phyloP scores from a whole-genome alignment of 2,797 vertebrate genomes.

The Epinephelus malabaricus region DNA sequence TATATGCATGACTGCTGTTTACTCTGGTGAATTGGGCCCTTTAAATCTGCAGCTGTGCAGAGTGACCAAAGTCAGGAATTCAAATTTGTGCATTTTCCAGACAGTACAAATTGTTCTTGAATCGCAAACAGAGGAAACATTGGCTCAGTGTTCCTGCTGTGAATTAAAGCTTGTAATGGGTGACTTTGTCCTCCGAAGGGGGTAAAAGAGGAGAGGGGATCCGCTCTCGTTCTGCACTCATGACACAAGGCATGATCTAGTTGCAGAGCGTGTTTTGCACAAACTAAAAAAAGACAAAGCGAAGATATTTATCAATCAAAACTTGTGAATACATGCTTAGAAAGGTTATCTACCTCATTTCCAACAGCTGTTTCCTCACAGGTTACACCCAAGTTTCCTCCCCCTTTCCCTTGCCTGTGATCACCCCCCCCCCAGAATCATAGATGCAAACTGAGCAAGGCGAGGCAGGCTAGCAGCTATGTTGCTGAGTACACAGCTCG shows the following conservation, averaged over 20 bases:
- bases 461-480: constrained; percentile 32
- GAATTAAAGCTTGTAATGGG: constrained; percentile 50
- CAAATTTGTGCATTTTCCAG: constrained; percentile 72
- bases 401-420: constrained; percentile 1
- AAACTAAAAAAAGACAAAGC: constrained; percentile 12
- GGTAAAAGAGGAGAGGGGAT: constrained; percentile 36
- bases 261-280: constrained; percentile 6
- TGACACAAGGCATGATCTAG: constrained; percentile 12
- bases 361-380: constrained; percentile 57
- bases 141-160: constrained; percentile 57
- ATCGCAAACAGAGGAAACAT: constrained; percentile 67
- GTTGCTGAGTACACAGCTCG: constrained; percentile 61
- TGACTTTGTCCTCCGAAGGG: constrained; percentile 58
- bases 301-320: constrained; percentile 35
- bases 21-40: constrained; percentile 65
- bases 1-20: constrained; percentile 74
- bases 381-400: constrained; percentile 39
- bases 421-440: constrained; percentile 25
- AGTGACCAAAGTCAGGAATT: constrained; percentile 79
- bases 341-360: constrained; percentile 36
- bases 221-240: constrained; percentile 26
- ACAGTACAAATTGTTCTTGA: constrained; percentile 80
- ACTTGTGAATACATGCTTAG: constrained; percentile 18
- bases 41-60: constrained; percentile 80
- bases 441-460: constrained; percentile 57